Percentiles rank a stretch among this genome's conserved stretches.
Evolutionary conservation across 1,140 invertebrate species (phyloP).

Genomic region (Cherax quadricarinatus): DNA sequence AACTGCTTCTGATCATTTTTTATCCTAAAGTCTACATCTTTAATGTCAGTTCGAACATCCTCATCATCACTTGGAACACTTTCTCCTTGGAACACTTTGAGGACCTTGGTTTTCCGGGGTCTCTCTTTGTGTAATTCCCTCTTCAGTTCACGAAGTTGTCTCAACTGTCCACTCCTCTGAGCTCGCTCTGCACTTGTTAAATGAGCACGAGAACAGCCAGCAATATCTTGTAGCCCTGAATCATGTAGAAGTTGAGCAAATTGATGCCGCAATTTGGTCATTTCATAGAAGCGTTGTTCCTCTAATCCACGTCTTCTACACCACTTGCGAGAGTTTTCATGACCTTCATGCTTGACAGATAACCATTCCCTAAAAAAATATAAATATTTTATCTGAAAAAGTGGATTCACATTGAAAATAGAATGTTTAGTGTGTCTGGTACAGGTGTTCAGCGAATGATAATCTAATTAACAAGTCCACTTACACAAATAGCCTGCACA

Average conservation of each 20-base stretch:
- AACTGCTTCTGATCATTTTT: slow-evolving; percentile 65
- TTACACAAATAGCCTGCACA: no score
- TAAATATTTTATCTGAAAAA: background rate
- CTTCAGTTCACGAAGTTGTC: slow-evolving; percentile 88
- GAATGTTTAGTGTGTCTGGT: no score
- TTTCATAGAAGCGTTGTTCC: slow-evolving; percentile 97
- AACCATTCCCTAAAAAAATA: slow-evolving; percentile 85
- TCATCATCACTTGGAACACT: slow-evolving; percentile 79
- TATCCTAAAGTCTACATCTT: slow-evolving; percentile 83
- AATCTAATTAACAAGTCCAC: no score
- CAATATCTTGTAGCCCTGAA: slow-evolving; percentile 72
- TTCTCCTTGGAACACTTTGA: slow-evolving; percentile 79
- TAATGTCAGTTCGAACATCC: slow-evolving; percentile 85
- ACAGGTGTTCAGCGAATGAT: no score
- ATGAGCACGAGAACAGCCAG: slow-evolving; percentile 71
- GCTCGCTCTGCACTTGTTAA: slow-evolving; percentile 84
- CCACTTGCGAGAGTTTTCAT: slow-evolving; percentile 85
- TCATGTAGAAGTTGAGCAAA: slow-evolving; percentile 85
- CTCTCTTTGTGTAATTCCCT: slow-evolving; percentile 82
- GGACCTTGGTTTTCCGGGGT: slow-evolving; percentile 84
- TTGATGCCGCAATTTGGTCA: slow-evolving; percentile 93
- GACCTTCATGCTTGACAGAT: slow-evolving; percentile 81
- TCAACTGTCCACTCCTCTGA: slow-evolving; percentile 90
- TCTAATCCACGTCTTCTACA: slow-evolving; percentile 91
- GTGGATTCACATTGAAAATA: no score